Conservation (phyloP, 1,140 invertebrate species). For the Aricia agestis region DNA sequence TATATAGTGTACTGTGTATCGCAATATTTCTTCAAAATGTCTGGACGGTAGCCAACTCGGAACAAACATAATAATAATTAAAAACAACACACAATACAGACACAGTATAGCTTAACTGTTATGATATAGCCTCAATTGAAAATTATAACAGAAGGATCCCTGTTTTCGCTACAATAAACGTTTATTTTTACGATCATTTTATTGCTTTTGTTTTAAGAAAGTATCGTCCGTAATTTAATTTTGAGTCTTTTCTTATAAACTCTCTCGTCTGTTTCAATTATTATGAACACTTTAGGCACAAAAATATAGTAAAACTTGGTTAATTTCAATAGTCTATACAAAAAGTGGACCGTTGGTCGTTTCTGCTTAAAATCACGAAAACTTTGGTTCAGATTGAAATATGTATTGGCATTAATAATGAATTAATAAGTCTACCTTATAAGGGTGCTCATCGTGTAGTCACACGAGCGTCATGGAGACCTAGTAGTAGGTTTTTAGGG, state of each 20-base stretch:
- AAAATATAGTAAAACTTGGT: neutral
- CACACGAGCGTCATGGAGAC: too few species aligned
- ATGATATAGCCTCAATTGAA: constrained; percentile 3
- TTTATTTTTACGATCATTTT: constrained; percentile 7
- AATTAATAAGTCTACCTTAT: too few species aligned
- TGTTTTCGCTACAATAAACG: constrained; percentile 5
- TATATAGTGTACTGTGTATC: neutral
- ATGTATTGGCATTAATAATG: too few species aligned
- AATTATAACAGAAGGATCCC: constrained; percentile 6
- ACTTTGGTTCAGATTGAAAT: too few species aligned
- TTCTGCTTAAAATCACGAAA: too few species aligned
- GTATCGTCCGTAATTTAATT: constrained; percentile 2
- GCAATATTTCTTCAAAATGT: neutral
- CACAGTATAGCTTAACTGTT: neutral
- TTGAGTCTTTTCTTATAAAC: neutral
- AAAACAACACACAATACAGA: constrained; percentile 6
- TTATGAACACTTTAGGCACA: neutral
- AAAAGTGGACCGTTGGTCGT: too few species aligned
- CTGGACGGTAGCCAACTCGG: neutral
- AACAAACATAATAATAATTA: neutral
- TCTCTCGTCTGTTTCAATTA: neutral
- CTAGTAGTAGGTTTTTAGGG: too few species aligned
- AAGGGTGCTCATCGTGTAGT: too few species aligned
- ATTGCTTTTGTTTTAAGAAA: neutral
- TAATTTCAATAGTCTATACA: too few species aligned